Conservation (phyloP, 2,888 invertebrate species). For the Drosophila algonquin region DNA sequence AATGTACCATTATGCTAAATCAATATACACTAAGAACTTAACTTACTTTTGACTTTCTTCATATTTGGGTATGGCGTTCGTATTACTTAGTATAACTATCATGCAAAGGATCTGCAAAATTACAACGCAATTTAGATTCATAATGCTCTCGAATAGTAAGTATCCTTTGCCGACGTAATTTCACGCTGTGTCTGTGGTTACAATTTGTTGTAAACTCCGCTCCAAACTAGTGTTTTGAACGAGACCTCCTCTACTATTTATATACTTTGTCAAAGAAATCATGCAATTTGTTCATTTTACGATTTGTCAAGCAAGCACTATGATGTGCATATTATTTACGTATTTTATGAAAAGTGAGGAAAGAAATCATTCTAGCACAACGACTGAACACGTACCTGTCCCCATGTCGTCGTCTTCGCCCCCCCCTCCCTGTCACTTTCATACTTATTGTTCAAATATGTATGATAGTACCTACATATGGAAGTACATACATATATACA, state of each 20-base stretch:
- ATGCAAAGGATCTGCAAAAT: constrained; percentile 36
- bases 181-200: constrained; percentile 1
- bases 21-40: background rate
- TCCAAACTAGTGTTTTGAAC: constrained; percentile 58
- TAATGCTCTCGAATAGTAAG: constrained; percentile 17
- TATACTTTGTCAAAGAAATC: constrained; percentile 57
- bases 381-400: constrained; percentile 45
- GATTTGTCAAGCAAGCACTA: constrained; percentile 61
- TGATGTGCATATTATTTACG: constrained; percentile 48
- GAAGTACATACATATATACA: constrained; percentile 5
- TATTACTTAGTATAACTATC: constrained; percentile 42
- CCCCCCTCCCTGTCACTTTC: constrained; percentile 14
- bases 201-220: constrained; percentile 26
- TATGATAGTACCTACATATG: constrained; percentile 1
- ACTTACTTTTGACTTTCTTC: constrained; percentile 70
- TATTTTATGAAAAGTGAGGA: constrained; percentile 42
- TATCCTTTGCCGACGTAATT: constrained; percentile 16
- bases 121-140: constrained; percentile 52
- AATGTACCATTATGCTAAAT: background rate
- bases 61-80: constrained; percentile 66
- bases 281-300: constrained; percentile 73
- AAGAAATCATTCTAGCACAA: constrained; percentile 70
- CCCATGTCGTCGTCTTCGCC: constrained; percentile 4
- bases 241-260: constrained; percentile 52
- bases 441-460: constrained; percentile 18